phyloP scores from a whole-genome alignment of 2,888 invertebrate genomes.

The Nomada ruficornis region DNA sequence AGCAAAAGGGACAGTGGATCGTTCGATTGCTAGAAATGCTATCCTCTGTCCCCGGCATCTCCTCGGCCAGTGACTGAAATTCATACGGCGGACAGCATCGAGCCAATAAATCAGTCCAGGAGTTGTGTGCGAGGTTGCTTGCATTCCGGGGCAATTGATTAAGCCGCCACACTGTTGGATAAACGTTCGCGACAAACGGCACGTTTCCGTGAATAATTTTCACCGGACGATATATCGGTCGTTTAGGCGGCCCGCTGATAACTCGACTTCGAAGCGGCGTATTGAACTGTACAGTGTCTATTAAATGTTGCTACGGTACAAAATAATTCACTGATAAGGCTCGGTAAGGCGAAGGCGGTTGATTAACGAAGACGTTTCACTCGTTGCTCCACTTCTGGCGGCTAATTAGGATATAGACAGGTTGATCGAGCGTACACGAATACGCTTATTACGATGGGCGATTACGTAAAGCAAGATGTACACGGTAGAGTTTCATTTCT shows the following conservation, averaged over 20 bases:
- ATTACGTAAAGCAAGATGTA: no score
- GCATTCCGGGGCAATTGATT: constrained; percentile 75
- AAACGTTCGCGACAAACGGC: constrained; percentile 53
- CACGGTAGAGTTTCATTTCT: background rate
- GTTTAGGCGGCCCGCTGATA: constrained; percentile 40
- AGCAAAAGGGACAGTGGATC: constrained; percentile 57
- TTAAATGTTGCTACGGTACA: background rate
- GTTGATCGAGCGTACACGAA: background rate
- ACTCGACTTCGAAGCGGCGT: constrained; percentile 42
- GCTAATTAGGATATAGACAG: constrained; percentile 37
- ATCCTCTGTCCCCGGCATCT: constrained; percentile 2
- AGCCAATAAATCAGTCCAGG: constrained; percentile 70
- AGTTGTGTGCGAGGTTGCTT: constrained; percentile 60
- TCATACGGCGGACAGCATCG: constrained; percentile 36
- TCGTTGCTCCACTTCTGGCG: background rate
- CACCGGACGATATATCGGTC: constrained; percentile 38
- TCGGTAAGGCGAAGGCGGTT: constrained; percentile 2
- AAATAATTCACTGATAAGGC: constrained; percentile 47
- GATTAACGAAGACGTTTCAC: constrained; percentile 40
- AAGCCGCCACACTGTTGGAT: constrained; percentile 61
- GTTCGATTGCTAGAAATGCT: constrained; percentile 46
- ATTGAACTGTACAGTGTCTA: constrained; percentile 13
- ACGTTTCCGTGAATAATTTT: constrained; percentile 61
- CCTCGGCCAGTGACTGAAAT: constrained; percentile 41
- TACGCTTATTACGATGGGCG: no score